Base-by-base conservation (phyloP, 2,797 vertebrate species). In the Phoxinus dragarum region DNA sequence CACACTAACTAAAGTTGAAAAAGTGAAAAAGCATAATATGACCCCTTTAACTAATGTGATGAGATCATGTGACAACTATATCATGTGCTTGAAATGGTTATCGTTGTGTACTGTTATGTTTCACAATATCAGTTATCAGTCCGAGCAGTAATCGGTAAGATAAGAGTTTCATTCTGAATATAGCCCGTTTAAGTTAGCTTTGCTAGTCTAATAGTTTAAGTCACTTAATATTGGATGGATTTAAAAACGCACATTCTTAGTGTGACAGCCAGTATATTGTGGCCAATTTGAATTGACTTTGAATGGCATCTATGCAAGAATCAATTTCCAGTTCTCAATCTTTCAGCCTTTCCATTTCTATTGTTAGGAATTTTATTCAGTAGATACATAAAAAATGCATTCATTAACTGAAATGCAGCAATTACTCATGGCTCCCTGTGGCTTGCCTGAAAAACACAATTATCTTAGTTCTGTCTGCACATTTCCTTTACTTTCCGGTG, bases 341-440 rank as follows among this genome's bases (percentile, higher is more conserved):
- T 23, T 69, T 52, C 47, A 54, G 21, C 23, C 64, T 80, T 68
- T 52, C 47, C 42, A 5, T 54, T 52, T 75, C 72, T 49, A 11
- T 5, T 52, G 47, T 8, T 36, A 52, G 47, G 7, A 23, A 54
- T 52, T 69, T 40, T 69, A 71, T 54, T 71, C 47, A 40, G 31
- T n/a, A n/a, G 31, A 56, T 54, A 56, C 66, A 52, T 68, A 47
- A 23, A 80, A 66, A 69, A 56, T 11, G 23, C 14, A 40, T 42
- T 54, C 6, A 71, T 68, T 52, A 67, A 68, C 44, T 68, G 44
- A 68, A 80, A 80, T 54, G 47, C 16, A 56, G 49, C 23, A 81
- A 71, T 81, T 71, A 71, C 67, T 71, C 80, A 38, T 67, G 34
- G 2, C 80, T 81, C 44, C 66, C 47, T 81, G 34, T 52, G 21